Evolutionary conservation across 2,888 invertebrate genomes (phyloP).

Genomic region (Callosobruchus maculatus): DNA sequence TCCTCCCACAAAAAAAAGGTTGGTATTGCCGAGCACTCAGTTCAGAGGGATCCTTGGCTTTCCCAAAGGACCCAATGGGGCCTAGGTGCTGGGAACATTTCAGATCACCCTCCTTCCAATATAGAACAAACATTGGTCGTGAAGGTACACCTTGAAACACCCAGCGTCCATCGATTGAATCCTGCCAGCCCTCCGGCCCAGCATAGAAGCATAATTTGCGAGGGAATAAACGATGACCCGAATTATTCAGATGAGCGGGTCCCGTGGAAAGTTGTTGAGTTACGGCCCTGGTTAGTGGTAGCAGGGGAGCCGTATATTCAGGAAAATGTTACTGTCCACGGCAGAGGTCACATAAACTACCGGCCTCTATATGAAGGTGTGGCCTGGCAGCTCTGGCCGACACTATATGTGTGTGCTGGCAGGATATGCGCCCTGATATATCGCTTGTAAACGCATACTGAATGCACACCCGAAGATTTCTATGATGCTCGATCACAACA

Average conservation of each 20-base stretch:
- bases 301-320: neutral
- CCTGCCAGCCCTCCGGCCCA: too few species aligned
- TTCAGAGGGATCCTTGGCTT: too few species aligned
- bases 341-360: neutral
- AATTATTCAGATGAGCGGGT: neutral
- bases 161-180: too few species aligned
- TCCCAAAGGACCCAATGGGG: too few species aligned
- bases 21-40: too few species aligned
- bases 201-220: neutral
- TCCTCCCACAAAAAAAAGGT: too few species aligned
- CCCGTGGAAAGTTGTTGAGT: neutral
- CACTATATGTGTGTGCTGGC: neutral
- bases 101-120: too few species aligned
- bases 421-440: neutral
- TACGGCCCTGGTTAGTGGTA: neutral
- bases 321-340: neutral
- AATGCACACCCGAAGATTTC: neutral
- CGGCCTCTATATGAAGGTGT: neutral
- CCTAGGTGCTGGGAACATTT: too few species aligned
- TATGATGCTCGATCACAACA: slow-evolving; percentile 1
- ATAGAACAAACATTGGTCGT: too few species aligned
- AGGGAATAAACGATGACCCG: neutral
- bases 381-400: neutral
- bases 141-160: too few species aligned
- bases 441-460: neutral